phyloP scores from a whole-genome alignment of 2,797 vertebrate genomes.

The Mormyrus hasselquistii region DNA sequence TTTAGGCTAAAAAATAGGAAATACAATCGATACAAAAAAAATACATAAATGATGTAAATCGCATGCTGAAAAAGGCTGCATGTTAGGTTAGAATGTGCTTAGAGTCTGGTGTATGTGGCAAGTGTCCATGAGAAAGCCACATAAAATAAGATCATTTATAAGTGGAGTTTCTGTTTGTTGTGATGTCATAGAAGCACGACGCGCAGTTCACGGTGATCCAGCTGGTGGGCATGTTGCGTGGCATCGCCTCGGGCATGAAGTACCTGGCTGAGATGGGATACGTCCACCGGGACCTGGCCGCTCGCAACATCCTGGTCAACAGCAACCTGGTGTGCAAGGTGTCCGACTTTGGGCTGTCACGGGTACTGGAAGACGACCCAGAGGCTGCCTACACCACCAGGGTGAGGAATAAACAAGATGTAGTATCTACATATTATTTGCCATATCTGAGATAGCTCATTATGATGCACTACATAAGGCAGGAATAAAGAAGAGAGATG shows the following conservation, averaged over 20 bases:
- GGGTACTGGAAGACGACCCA: slow-evolving; percentile 87
- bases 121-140: neutral
- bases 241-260: slow-evolving; percentile 80
- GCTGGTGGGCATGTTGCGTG: slow-evolving; percentile 78
- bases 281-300: slow-evolving; percentile 80
- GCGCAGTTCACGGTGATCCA: slow-evolving; percentile 95
- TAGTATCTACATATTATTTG: neutral
- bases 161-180: neutral
- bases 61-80: neutral
- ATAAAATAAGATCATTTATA: neutral
- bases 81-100: neutral
- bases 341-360: slow-evolving; percentile 91
- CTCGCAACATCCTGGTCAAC: slow-evolving; percentile 90
- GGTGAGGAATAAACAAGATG: slow-evolving; percentile 61
- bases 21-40: neutral
- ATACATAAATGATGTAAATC: neutral
- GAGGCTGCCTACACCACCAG: slow-evolving; percentile 88
- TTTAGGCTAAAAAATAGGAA: neutral
- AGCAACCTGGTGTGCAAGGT: slow-evolving; percentile 91
- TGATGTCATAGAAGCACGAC: slow-evolving; percentile 78
- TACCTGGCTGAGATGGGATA: slow-evolving; percentile 83
- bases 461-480: neutral
- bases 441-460: neutral
- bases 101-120: neutral
- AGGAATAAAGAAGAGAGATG: neutral